Conservation (phyloP, 2,797 vertebrate genomes). For the Sarcophilus harrisii region DNA sequence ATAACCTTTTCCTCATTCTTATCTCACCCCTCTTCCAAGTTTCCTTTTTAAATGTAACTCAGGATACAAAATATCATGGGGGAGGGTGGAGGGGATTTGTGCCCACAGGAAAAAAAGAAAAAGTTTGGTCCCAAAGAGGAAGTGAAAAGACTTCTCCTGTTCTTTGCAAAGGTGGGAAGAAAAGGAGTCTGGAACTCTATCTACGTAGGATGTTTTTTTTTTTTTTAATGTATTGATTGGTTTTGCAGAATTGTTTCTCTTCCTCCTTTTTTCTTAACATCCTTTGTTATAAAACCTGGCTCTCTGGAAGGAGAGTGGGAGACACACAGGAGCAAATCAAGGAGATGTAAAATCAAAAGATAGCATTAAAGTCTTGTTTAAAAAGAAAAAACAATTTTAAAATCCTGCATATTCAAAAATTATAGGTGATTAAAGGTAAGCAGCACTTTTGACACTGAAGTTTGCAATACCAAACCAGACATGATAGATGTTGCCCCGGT, state of each 20-base stretch:
- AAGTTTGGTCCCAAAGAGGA: neutral
- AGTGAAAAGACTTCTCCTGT: neutral
- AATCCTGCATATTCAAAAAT: neutral
- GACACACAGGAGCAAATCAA: neutral
- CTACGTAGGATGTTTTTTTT: neutral
- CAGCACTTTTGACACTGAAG: neutral
- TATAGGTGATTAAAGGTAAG: neutral
- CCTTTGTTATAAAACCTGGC: neutral
- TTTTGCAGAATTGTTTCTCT: neutral
- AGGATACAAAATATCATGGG: conserved; percentile 76
- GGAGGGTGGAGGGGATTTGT: neutral
- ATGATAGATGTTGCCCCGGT: neutral
- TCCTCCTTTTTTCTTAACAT: neutral
- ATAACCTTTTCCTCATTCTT: neutral
- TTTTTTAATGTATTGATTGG: neutral
- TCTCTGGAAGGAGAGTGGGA: neutral
- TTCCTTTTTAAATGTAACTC: conserved; percentile 80
- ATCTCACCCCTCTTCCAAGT: conserved; percentile 47
- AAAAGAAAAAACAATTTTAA: neutral
- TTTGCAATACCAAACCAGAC: neutral
- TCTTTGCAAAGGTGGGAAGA: neutral
- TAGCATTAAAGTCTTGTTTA: neutral
- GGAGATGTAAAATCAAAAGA: neutral
- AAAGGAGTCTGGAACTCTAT: neutral
- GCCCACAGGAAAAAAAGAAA: neutral